A percentile compares a stretch with the other conserved stretches of the same genome.
These are phyloP conservation scores for Deroptyus accipitrinus DNA, from an alignment of 2,113 vertebrate genomes.

Conservation along the genomic window DNA sequence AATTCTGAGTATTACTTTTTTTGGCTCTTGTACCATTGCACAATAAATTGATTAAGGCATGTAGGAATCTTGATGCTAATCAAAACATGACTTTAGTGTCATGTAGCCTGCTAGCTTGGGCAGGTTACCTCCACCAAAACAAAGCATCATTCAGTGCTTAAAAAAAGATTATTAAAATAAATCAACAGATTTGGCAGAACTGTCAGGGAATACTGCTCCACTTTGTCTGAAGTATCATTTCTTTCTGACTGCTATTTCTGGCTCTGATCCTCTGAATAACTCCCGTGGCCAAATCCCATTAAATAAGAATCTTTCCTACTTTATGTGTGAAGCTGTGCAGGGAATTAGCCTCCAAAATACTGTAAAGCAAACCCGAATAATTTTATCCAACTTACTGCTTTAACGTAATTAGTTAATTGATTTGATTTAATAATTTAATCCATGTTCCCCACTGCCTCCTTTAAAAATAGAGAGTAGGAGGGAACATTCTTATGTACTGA, in stretches of 20 bases:
- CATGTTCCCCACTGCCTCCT: background rate
- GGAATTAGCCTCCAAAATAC: background rate
- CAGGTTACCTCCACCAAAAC: background rate
- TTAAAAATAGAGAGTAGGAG: background rate
- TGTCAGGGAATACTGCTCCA: background rate
- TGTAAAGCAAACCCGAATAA: background rate
- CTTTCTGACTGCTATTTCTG: conserved; percentile 13
- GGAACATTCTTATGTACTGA: background rate
- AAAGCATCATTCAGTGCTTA: background rate
- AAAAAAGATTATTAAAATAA: conserved; percentile 36
- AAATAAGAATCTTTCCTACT: background rate
- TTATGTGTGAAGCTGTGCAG: background rate
- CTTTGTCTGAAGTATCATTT: conserved; percentile 8
- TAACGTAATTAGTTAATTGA: background rate
- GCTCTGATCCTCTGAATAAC: background rate
- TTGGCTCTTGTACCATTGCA: background rate
- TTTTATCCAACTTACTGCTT: background rate
- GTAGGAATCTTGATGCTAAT: background rate
- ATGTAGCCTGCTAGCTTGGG: background rate
- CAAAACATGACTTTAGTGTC: conserved; percentile 1
- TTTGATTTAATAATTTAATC: background rate
- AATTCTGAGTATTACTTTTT: background rate
- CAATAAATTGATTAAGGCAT: background rate
- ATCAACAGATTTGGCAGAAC: background rate
- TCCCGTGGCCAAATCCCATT: background rate